A percentile compares a stretch with the other conserved stretches of the same genome.
Evolutionary conservation across 1,140 invertebrate genomes (phyloP).

Genomic region (Diprion similis): DNA sequence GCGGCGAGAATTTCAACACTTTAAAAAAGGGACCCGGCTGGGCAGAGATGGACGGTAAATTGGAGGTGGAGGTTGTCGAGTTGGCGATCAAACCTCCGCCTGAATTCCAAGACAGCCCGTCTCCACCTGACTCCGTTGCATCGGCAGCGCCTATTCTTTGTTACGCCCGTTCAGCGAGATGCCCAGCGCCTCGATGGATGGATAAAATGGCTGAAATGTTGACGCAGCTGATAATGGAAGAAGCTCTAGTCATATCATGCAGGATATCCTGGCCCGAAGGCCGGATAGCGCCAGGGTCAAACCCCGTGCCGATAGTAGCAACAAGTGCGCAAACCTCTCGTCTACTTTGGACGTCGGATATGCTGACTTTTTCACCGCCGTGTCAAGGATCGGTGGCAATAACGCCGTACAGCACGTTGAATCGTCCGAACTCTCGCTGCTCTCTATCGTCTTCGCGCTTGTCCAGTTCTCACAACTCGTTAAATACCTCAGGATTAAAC

Average conservation of each 20-base stretch:
- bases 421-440: constrained; percentile 74
- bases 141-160: constrained; percentile 47
- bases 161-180: constrained; percentile 39
- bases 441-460: constrained; percentile 76
- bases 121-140: constrained; percentile 53
- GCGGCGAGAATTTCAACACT: constrained; percentile 81
- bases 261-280: constrained; percentile 57
- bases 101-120: constrained; percentile 76
- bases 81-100: constrained; percentile 78
- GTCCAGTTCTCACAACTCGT: constrained; percentile 82
- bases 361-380: constrained; percentile 67
- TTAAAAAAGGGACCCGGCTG: constrained; percentile 77
- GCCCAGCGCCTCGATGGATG: constrained; percentile 43
- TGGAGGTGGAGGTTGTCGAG: constrained; percentile 55
- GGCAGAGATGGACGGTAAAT: constrained; percentile 56
- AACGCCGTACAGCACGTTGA: constrained; percentile 58
- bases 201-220: constrained; percentile 48
- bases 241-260: constrained; percentile 52
- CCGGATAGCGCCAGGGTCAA: constrained; percentile 38
- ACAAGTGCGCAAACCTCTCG: constrained; percentile 47
- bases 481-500: constrained; percentile 72
- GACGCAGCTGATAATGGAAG: constrained; percentile 50
- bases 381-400: constrained; percentile 62
- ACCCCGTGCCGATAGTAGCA: constrained; percentile 27
- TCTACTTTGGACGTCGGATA: constrained; percentile 68